Evolutionary conservation across 1,140 invertebrate genomes (phyloP), one percentile per base, ranked within the genome.

Genomic region (Drosophila baimaii): DNA sequence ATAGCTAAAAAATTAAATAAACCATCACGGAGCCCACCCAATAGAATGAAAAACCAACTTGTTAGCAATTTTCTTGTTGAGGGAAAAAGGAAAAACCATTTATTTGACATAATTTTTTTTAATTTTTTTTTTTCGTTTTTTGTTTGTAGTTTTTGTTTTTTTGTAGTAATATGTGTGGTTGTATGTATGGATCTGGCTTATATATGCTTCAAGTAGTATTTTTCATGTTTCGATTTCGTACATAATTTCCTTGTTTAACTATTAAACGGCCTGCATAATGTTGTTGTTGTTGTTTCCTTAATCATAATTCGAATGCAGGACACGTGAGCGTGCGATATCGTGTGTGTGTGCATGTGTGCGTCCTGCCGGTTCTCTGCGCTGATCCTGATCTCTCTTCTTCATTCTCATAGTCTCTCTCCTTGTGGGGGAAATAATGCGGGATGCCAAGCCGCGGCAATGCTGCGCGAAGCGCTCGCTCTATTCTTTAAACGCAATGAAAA

Each of bases 51-150:
- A 43, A 39, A 68, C 61, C 13, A 23, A 27, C 15, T 54, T 23
- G 19, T 29, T 39, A 19, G 9, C 3, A 27, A 33, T 25, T 15
- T 57, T 75, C 72, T 89, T 56, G 79, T 89, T 89, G 77, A 89
- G 84, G 84, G 84, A 82, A 89, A 88, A 89, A 89, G 84, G 84
- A 89, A 89, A 89, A 89, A 89, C 84, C 84, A 89, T 89, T 89
- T 89, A 89, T 89, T 89, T 89, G 84, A 90, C 84, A 89, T 84
- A 89, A 80, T 84, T 74, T 80, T 73, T 80, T 70, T 57, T 76
- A 70, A 63, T 77, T 77, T 65, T 72, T 81, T 65, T 47, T 33
- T 47, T 33, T 68, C 41, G 56, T 46, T 77, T 46, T 68, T 64
- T 84, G 73, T 74, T 68, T 52, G 29, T 52, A 33, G 29, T 52